Percentiles rank a stretch among this genome's conserved stretches.
Conservation (phyloP, 1,140 invertebrate genomes). For the Lycorma delicatula region DNA sequence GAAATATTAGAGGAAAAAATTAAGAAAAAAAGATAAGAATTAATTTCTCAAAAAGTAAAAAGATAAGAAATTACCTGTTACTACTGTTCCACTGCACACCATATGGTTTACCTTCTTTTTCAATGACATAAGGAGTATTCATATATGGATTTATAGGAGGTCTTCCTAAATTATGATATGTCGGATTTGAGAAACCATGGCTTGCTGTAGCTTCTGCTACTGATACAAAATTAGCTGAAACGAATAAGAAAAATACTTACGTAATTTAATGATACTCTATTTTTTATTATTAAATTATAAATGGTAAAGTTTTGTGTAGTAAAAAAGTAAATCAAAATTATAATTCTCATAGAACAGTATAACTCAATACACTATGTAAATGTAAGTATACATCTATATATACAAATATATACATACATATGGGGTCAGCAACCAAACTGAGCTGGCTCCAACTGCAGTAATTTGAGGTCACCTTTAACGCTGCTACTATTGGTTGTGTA, state of each 20-base stretch:
- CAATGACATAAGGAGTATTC: constrained; percentile 2
- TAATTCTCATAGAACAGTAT: background rate
- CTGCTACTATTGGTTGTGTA: too few relatives aligned
- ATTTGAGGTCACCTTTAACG: too few relatives aligned
- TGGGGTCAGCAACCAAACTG: too few relatives aligned
- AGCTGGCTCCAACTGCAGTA: too few relatives aligned
- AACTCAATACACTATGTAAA: background rate
- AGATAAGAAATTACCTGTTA: too few relatives aligned
- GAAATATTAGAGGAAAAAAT: too few relatives aligned
- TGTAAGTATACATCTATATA: too few relatives aligned
- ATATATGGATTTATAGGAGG: constrained; percentile 11
- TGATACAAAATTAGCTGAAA: background rate
- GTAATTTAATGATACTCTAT: too few relatives aligned
- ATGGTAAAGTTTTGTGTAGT: background rate
- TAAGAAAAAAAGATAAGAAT: too few relatives aligned
- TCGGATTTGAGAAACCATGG: constrained; percentile 13
- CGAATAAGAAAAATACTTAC: too few relatives aligned
- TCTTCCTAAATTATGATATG: constrained; percentile 14
- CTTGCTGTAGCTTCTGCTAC: constrained; percentile 4
- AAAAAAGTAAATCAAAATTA: constrained; percentile 1
- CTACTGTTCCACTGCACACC: background rate
- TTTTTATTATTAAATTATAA: background rate
- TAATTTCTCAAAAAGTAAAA: too few relatives aligned
- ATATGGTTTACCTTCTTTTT: background rate
- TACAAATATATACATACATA: too few relatives aligned